A percentile compares a stretch with the other conserved stretches of the same genome.
Evolutionary conservation across 2,113 vertebrate species (phyloP).

Genomic region (Dicerorhinus sumatrensis): DNA sequence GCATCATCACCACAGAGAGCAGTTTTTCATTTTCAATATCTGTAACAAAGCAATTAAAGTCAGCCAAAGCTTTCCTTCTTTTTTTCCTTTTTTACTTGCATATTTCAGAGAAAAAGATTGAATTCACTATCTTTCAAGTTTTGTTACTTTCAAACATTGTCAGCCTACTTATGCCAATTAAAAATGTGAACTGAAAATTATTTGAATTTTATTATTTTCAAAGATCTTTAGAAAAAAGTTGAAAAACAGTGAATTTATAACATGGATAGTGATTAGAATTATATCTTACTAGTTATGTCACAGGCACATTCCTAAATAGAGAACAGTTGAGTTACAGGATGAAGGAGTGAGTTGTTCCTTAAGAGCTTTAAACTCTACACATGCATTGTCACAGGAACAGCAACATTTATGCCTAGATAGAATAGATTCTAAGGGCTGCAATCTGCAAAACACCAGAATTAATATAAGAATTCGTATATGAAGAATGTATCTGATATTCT

Average conservation of each 20-base stretch:
- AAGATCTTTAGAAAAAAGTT: not conserved
- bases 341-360: not conserved
- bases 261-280: not conserved
- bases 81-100: not conserved
- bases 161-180: not conserved
- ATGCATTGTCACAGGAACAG: not conserved
- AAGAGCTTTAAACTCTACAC: not conserved
- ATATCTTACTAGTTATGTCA: not conserved
- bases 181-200: constrained; percentile 13
- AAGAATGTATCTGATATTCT: not conserved
- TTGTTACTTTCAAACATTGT: not conserved
- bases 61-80: not conserved
- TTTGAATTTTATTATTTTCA: constrained; percentile 24
- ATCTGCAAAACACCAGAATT: not conserved
- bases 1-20: not conserved
- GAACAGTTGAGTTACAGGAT: not conserved
- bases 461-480: not conserved
- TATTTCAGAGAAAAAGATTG: not conserved
- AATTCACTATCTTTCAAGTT: not conserved
- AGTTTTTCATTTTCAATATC: not conserved
- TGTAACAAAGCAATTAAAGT: not conserved
- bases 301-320: not conserved
- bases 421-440: not conserved
- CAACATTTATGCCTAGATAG: not conserved
- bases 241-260: not conserved